A percentile compares a stretch with the other conserved stretches of the same genome.
phyloP scores from a whole-genome alignment of 2,888 invertebrate species.

The Poecilus cupreus region DNA sequence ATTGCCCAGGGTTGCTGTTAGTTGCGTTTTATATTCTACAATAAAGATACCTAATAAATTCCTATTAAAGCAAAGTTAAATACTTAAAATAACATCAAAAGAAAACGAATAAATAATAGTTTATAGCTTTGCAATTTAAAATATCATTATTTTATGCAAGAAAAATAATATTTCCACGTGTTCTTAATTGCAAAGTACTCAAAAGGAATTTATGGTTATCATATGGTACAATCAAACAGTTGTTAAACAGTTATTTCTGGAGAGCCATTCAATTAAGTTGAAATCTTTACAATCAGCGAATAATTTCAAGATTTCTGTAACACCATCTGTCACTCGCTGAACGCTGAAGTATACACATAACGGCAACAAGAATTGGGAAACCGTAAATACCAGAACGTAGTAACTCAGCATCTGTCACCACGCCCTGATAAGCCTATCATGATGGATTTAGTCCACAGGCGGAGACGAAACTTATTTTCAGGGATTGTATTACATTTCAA shows the following conservation, averaged over 20 bases:
- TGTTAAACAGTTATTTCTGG: not conserved
- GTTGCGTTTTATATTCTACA: not conserved
- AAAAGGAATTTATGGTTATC: not conserved
- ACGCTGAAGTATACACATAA: slow-evolving; percentile 29
- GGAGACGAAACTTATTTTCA: no score
- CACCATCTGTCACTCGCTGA: slow-evolving; percentile 44
- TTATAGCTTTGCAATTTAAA: not conserved
- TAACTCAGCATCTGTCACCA: slow-evolving; percentile 22
- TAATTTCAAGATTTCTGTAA: slow-evolving; percentile 16
- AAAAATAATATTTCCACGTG: not conserved
- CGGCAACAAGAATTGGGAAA: slow-evolving; percentile 53
- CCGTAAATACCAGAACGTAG: slow-evolving; percentile 43
- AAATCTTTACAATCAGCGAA: slow-evolving; percentile 42
- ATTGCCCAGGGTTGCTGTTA: not conserved
- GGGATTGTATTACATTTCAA: no score
- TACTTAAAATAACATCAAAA: not conserved
- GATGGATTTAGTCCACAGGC: not conserved
- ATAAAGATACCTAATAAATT: not conserved
- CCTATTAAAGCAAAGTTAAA: not conserved
- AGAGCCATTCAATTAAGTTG: slow-evolving; percentile 22
- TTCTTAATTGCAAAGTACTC: slow-evolving; percentile 5
- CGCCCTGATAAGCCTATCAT: not conserved
- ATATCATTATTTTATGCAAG: not conserved
- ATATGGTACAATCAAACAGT: not conserved
- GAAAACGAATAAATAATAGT: not conserved